Evolutionary conservation across 2,888 invertebrate genomes (phyloP), one percentile per base, ranked within the genome.

Genomic region (Pristionchus exspectatus): DNA sequence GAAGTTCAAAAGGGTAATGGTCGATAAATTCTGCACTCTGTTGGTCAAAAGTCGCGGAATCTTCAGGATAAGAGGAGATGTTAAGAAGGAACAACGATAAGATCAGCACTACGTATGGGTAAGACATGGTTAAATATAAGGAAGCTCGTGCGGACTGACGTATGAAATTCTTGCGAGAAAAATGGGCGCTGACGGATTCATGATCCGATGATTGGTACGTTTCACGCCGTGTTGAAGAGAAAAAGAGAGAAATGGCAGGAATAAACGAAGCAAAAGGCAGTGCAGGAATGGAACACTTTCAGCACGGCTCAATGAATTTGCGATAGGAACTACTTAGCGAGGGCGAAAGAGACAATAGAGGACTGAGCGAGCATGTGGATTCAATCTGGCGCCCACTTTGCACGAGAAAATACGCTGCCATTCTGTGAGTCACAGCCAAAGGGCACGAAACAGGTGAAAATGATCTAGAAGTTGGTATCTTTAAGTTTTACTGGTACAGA

Each of bases 121-220:
- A 50, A 50, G 44, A 50, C 44, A 50, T 50, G 44, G 44, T 50
- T n/a, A n/a, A 1, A 50, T 50, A 50, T 50, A 50, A 50, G 44
- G 44, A 50, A 50, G 44, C 44, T 50, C 3, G 44, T 50, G 44
- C 44, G 69, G 69, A 2, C 24, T 69, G 69, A 69, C 27, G 69
- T 69, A 30, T 30, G 74, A 30, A 38, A 21, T 30, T 14, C n/a
- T 33, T 16, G 33, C 18, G 77, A 24, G 44, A 77, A 77, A 77
- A 12, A 77, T 7, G 44, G 12, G 21, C 0, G 44, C 33, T 38
- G n/a, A 50, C 5, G 77, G 44, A 72, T 72, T 5, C 72, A 33
- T 33, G 72, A 72, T 72, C 72, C 27, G 33, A 33, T 27, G 72
- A 72, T 72, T 72, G 72, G 33, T 18, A 72, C 72, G 72, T 72